Percentiles rank a stretch among this genome's conserved stretches.
phyloP scores from a whole-genome alignment of 2,888 invertebrate genomes.

The Cistogaster globosa region DNA sequence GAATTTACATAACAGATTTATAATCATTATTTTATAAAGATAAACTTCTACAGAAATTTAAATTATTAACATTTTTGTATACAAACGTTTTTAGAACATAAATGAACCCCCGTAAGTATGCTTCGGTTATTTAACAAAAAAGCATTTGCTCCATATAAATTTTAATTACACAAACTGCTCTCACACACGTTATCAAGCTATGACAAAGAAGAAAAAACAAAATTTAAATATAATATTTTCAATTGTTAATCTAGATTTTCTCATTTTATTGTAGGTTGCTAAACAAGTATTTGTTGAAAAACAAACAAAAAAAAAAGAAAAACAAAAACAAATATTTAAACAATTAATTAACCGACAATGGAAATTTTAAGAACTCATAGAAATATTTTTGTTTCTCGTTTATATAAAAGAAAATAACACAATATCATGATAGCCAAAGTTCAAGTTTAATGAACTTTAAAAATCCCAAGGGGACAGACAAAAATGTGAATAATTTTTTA shows the following conservation, averaged over 20 bases:
- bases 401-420: neutral
- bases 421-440: neutral
- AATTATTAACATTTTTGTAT: neutral
- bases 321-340: neutral
- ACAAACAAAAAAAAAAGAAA: neutral
- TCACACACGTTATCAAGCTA: neutral
- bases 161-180: neutral
- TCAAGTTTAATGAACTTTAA: constrained; percentile 21
- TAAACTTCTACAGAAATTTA: neutral
- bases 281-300: neutral
- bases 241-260: neutral
- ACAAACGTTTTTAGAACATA: neutral
- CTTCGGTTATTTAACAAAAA: neutral
- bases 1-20: neutral
- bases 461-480: neutral
- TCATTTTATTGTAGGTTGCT: neutral
- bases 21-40: neutral
- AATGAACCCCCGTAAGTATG: neutral
- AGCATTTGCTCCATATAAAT: neutral
- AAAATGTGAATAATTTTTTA: neutral
- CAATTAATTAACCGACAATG: constrained; percentile 25
- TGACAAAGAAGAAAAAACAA: neutral
- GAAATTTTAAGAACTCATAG: constrained; percentile 5
- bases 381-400: neutral
- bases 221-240: constrained; percentile 1